Percentiles rank a stretch among this genome's conserved stretches.
Evolutionary conservation across 2,797 vertebrate genomes (phyloP).

Genomic region (Gouania willdenowi): DNA sequence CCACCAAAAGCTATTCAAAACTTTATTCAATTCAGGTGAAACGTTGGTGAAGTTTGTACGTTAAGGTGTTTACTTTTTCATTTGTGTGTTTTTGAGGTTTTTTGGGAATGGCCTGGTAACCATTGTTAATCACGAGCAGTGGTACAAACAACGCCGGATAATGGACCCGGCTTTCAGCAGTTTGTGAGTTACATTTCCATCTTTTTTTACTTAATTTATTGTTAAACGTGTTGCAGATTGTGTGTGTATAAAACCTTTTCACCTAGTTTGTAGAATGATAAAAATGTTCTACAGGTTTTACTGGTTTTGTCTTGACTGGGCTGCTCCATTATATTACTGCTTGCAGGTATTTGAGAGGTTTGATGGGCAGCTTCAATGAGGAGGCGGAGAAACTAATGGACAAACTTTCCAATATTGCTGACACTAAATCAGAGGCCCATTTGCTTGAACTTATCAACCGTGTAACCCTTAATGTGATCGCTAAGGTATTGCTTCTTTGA

Average conservation of each 20-base stretch:
- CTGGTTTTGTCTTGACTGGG: too few species aligned
- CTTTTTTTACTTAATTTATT: background rate
- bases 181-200: slow-evolving; percentile 64
- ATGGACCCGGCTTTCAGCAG: slow-evolving; percentile 91
- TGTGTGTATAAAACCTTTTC: background rate
- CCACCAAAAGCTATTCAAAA: too few species aligned
- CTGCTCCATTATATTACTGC: too few species aligned
- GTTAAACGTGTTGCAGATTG: background rate
- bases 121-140: slow-evolving; percentile 74
- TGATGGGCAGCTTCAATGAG: slow-evolving; percentile 86
- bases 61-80: background rate
- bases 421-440: slow-evolving; percentile 62
- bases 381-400: slow-evolving; percentile 84
- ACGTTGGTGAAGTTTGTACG: too few species aligned
- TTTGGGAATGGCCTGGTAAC: slow-evolving; percentile 83
- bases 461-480: slow-evolving; percentile 83
- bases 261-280: too few species aligned
- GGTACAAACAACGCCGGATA: slow-evolving; percentile 86
- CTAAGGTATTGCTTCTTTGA: slow-evolving; percentile 73
- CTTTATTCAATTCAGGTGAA: too few species aligned
- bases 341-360: slow-evolving; percentile 79
- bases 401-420: slow-evolving; percentile 75
- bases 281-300: too few species aligned
- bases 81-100: slow-evolving; percentile 64
- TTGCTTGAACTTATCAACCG: slow-evolving; percentile 80